phyloP scores from a whole-genome alignment of 1,140 invertebrate species.

The Teleopsis dalmanni region DNA sequence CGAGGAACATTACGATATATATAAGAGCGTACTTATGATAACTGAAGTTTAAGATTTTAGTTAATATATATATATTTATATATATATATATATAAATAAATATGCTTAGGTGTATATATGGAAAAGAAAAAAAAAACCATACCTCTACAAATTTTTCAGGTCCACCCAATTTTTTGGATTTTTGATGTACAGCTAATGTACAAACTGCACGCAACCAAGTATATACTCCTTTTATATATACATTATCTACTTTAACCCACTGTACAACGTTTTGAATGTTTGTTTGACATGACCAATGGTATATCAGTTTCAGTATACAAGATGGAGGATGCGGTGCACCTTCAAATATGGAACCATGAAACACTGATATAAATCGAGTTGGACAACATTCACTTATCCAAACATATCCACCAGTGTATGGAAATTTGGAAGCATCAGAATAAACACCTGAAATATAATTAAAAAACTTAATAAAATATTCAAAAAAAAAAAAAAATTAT shows the following conservation, averaged over 20 bases:
- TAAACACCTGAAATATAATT: slow-evolving; percentile 56
- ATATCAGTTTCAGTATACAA: slow-evolving; percentile 72
- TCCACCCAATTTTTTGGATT: slow-evolving; percentile 63
- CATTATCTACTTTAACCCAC: slow-evolving; percentile 76
- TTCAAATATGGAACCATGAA: slow-evolving; percentile 78
- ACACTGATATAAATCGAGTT: slow-evolving; percentile 74
- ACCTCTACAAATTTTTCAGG: slow-evolving; percentile 56
- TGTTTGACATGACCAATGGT: slow-evolving; percentile 85
- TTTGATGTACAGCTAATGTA: slow-evolving; percentile 68
- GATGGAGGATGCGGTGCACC: slow-evolving; percentile 71
- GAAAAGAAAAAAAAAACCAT: slow-evolving; percentile 19
- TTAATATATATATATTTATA: too few species aligned
- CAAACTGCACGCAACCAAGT: slow-evolving; percentile 70
- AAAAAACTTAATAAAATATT: not conserved
- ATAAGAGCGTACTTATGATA: too few species aligned
- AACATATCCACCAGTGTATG: slow-evolving; percentile 79
- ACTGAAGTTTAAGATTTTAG: too few species aligned
- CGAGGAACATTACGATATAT: too few species aligned
- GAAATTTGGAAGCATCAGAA: slow-evolving; percentile 73
- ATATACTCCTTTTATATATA: slow-evolving; percentile 69
- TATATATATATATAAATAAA: not conserved
- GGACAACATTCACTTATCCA: slow-evolving; percentile 83
- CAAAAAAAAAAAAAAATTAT: not conserved
- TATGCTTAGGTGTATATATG: not conserved
- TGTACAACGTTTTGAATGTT: slow-evolving; percentile 78